Base-by-base conservation (phyloP, 2,797 vertebrate genomes). In the Nyctalus aviator region DNA sequence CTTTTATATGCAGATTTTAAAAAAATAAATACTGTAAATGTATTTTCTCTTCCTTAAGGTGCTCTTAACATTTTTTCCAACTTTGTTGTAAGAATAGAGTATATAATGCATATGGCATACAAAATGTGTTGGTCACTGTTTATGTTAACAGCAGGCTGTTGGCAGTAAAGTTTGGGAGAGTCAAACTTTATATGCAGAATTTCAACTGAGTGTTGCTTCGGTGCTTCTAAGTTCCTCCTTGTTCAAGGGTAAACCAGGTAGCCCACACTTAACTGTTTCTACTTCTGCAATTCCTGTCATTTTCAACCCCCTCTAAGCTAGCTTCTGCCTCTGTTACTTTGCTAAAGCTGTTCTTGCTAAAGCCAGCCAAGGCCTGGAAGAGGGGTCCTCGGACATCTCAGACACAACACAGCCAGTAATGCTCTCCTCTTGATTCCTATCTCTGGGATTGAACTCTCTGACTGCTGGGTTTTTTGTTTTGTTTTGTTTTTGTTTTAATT, bases 351-450 rank as follows among this genome's bases (percentile, higher is more conserved):
- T 37, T 37, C 66, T 92, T 64, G n/a, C 41, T 17, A 10, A 83
- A 44, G 37, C 41, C 35, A 71, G 1, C 20, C 48, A 1, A 9
- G 62, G 44, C 35, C 84, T n/a, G 25, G n/a, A 55, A 81, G 30
- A 73, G 3, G 21, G 2, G 9, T 53, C 64, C 32, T 76, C 12
- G 13, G 69, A 55, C 0, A 0, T 72, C 27, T 57, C 44, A 2
- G 3, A 5, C 7, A 3, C 4, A 4, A 18, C 3, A 1, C 1
- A 0, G n/a, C 0, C 8, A 23, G 8, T 0, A 5, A 11, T n/a
- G 32, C 46, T 12, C 17, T 11, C 32, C 6, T 78, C 15, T 44
- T 62, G 3, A 7, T n/a, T 44, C 14, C 18, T 23, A 27, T 69
- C 23, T 9, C 8, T 3, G 35, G 44, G 21, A 6, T 30, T 83